phyloP scores from a whole-genome alignment of 2,797 vertebrate genomes.

The Molossus alvarezi region DNA sequence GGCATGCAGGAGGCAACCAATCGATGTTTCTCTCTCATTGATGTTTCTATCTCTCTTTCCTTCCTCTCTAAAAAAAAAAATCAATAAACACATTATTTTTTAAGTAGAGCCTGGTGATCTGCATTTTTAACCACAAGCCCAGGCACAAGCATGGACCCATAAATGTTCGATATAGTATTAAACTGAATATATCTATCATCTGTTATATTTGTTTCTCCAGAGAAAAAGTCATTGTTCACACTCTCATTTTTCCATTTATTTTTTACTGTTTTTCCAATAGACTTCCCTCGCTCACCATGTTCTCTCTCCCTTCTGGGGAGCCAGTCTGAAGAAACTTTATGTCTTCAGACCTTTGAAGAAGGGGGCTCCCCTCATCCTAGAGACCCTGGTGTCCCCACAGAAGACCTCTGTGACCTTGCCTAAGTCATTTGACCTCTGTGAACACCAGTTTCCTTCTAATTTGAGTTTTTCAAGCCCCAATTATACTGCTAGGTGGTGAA shows the following conservation, averaged over 20 bases:
- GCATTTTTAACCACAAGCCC: background rate
- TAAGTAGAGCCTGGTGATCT: background rate
- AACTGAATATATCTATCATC: background rate
- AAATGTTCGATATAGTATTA: background rate
- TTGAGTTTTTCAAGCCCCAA: background rate
- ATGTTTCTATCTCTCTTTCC: too few species aligned
- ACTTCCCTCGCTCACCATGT: too few species aligned
- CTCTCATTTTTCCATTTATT: background rate
- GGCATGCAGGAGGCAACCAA: too few species aligned
- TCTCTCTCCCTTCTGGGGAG: background rate
- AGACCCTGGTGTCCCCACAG: background rate
- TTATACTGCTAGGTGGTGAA: background rate
- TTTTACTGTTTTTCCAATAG: background rate
- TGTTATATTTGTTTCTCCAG: constrained; percentile 3
- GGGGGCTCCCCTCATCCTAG: too few species aligned
- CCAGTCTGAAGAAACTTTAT: background rate
- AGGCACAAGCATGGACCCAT: background rate
- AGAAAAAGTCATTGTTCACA: background rate
- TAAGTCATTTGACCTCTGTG: background rate
- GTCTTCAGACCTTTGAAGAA: background rate
- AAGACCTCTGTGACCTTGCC: background rate
- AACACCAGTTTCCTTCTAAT: background rate
- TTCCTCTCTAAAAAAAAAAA: too few species aligned
- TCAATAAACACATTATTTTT: too few species aligned
- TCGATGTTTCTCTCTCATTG: too few species aligned